Base-by-base conservation (phyloP, 2,113 vertebrate species). In the Sphyrna mokarran region DNA sequence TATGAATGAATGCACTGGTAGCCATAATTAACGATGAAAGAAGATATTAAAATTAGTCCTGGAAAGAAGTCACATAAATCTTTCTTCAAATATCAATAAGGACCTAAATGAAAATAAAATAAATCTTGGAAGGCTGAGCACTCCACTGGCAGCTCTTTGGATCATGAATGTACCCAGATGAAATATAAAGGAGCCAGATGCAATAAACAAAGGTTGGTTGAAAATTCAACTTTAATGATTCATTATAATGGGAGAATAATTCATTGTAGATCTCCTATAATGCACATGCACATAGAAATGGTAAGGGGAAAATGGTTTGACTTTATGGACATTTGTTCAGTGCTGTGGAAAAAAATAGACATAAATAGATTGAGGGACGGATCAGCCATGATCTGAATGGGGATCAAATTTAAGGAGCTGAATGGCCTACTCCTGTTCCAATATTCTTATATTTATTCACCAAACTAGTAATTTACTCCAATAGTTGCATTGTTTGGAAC, bases 11-110 rank as follows among this genome's bases (percentile, higher is more conserved):
- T 72, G 94, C 94, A 54, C 43, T 33, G 18, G 69, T 95, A 72
- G 43, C 94, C 69, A 95, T 95, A 95, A 95, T 95, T 95, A 95
- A 95, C 26, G 69, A 95, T 95, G 40, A 72, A 93, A 72, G 69
- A 68, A 95, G 72, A 95, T 95, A 95, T 95, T 70, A 72, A 95
- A 48, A 95, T 95, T 48, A 95, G 58, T 76, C 69, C 94, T 29
- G 94, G 68, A 95, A 95, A 95, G 40, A 95, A 95, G 26, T 72
- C 37, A 72, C 94, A 95, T 95, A 72, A 95, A 95, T 95, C 94
- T 95, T 72, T 48, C 29, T 37, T 70, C 91, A 70, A 95, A 95
- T 70, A 40, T 95, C 40, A 95, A 69, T 72, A 70, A 95, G 72
- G 93, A 72, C 37, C 68, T 43, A 72, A 95, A 95, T 95, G 68